phyloP scores from a whole-genome alignment of 1,140 invertebrate species.

The Stratiolaelaps scimitus region DNA sequence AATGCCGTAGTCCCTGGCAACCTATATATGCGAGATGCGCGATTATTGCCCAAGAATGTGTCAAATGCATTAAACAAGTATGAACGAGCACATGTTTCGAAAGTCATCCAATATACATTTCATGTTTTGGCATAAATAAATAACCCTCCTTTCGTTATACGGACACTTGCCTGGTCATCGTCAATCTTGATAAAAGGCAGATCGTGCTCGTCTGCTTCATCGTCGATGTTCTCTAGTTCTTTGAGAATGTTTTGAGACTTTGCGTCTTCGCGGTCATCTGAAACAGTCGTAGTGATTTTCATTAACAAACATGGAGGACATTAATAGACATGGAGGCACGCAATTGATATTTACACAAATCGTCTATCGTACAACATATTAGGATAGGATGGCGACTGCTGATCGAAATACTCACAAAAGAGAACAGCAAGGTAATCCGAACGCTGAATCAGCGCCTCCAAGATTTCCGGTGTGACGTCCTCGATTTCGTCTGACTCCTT shows the following conservation, averaged over 20 bases:
- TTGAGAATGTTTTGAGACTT: slow-evolving; percentile 37
- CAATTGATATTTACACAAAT: no score
- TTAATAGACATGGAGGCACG: no score
- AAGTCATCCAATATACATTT: no score
- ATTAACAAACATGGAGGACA: no score
- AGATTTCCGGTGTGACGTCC: slow-evolving; percentile 84
- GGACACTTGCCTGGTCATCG: slow-evolving; percentile 33
- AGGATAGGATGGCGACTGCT: no score
- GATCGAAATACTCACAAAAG: slow-evolving; percentile 59
- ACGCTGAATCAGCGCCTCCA: slow-evolving; percentile 73
- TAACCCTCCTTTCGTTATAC: no score
- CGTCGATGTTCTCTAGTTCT: slow-evolving; percentile 42
- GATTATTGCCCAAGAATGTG: no score
- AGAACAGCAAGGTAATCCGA: slow-evolving; percentile 70
- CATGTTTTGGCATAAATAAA: no score
- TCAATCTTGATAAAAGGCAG: slow-evolving; percentile 40
- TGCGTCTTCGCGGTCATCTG: slow-evolving; percentile 40
- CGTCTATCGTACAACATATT: no score
- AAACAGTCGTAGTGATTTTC: not conserved
- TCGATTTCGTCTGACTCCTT: slow-evolving; percentile 79
- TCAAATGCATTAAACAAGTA: no score
- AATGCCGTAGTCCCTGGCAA: slow-evolving; percentile 38
- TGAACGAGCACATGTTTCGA: no score
- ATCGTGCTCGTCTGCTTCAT: slow-evolving; percentile 38
- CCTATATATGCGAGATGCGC: no score